Evolutionary conservation across 2,113 vertebrate genomes (phyloP), one percentile per base, ranked within the genome.

Genomic region (Grallaria varia): DNA sequence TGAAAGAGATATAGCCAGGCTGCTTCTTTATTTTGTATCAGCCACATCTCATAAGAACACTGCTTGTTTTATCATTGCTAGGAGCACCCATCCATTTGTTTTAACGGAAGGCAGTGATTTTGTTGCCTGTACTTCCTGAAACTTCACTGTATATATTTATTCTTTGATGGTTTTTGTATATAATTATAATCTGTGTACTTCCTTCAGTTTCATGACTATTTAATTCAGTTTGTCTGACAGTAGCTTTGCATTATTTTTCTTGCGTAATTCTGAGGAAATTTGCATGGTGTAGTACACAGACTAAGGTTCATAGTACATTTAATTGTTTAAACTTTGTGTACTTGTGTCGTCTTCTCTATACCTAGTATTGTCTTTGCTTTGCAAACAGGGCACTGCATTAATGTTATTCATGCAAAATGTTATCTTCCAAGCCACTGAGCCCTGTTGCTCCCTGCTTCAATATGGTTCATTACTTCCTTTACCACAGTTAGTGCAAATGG

Each of bases 11-110:
- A 1, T 76, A 82, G 71, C 86, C 42, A 71, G 56, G 64, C 44
- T 89, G 42, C 35, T 40, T 84, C 91, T 82, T 86, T 95, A 60
- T 87, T 93, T 94, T 72, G 37, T 42, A 81, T 77, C 45, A 83
- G 31, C 60, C 17, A 14, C 31, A 60, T 81, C 17, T 84, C 27
- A 5, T 31, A 68, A 68, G 64, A 87, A 9, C 47, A 25, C 27
- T 11, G 3, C 92, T 87, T 78, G 17, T 60, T 82, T 68, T 27
- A 81, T 33, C 73, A 62, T 55, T 81, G 45, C 52, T 31, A 30
- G 53, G 39, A 92, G 45, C 42, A 74, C 45, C 37, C 31, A 33
- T 88, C 69, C 28, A 18, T 16, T 77, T 63, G 33, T 58, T 86
- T 83, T 63, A 71, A 71, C 21, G 50, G 42, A 71, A 77, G 42